phyloP scores from a whole-genome alignment of 2,113 vertebrate species.

The Laticauda laticaudata region DNA sequence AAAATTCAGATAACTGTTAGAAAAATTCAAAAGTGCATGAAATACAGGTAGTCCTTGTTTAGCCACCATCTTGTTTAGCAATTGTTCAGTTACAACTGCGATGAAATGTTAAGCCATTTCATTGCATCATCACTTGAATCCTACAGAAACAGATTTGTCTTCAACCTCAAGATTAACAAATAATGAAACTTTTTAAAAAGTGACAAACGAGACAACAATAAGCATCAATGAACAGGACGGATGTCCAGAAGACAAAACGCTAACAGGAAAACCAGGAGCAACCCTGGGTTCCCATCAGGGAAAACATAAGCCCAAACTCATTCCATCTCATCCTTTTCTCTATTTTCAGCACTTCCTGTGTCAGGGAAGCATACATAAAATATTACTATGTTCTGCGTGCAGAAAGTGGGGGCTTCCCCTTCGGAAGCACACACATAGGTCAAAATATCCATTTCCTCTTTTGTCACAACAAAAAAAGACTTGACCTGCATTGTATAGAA shows the following conservation, averaged over 20 bases:
- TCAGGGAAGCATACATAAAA: slow-evolving; percentile 8
- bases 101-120: neutral
- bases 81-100: neutral
- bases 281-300: slow-evolving; percentile 52
- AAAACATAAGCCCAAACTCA: slow-evolving; percentile 17
- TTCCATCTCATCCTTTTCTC: slow-evolving; percentile 53
- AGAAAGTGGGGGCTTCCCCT: neutral
- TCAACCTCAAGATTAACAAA: slow-evolving; percentile 20
- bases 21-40: neutral
- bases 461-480: neutral
- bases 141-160: neutral
- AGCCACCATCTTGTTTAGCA: neutral
- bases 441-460: neutral
- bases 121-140: neutral
- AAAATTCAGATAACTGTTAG: neutral
- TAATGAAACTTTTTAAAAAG: slow-evolving; percentile 12
- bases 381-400: rapidly evolving
- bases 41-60: neutral
- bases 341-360: slow-evolving; percentile 56
- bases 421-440: rapidly evolving
- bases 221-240: slow-evolving; percentile 53
- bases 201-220: slow-evolving; percentile 28
- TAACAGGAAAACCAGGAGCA: slow-evolving; percentile 62
- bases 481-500: rapidly evolving
- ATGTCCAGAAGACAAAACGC: slow-evolving; percentile 64